Percentiles rank a stretch among this genome's conserved stretches.
These are phyloP conservation scores for Drosophila paucipuncta DNA, from an alignment of 2,888 invertebrate species.

Conservation along the genomic window DNA sequence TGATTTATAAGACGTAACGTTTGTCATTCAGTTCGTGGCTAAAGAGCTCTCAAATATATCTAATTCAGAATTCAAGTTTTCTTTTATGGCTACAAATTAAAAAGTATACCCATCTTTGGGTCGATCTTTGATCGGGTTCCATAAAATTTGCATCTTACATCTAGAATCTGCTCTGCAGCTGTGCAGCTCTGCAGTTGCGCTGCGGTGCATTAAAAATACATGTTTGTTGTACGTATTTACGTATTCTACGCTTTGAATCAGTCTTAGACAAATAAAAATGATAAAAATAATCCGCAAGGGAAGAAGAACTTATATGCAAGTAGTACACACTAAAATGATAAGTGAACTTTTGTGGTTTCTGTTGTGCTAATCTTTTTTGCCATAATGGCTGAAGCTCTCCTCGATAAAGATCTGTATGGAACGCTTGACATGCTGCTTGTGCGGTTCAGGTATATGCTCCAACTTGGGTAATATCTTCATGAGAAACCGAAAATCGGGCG, in stretches of 20 bases:
- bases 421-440: slow-evolving; percentile 83
- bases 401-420: slow-evolving; percentile 82
- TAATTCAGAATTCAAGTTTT: slow-evolving; percentile 46
- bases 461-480: slow-evolving; percentile 84
- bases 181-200: not conserved
- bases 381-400: slow-evolving; percentile 75
- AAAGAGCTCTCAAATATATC: slow-evolving; percentile 47
- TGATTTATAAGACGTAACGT: not conserved
- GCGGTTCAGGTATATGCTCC: slow-evolving; percentile 82
- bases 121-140: slow-evolving; percentile 14
- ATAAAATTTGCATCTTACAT: slow-evolving; percentile 31
- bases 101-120: slow-evolving; percentile 27
- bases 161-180: slow-evolving; percentile 25
- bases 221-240: slow-evolving; percentile 10
- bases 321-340: slow-evolving; percentile 29
- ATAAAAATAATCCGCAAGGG: slow-evolving; percentile 33
- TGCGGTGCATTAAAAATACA: slow-evolving; percentile 23
- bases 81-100: slow-evolving; percentile 54
- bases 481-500: slow-evolving; percentile 83
- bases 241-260: slow-evolving; percentile 54
- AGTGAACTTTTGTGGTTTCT: slow-evolving; percentile 8
- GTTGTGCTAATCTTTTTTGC: slow-evolving; percentile 52
- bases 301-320: slow-evolving; percentile 9
- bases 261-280: slow-evolving; percentile 64
- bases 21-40: slow-evolving; percentile 48